Percentiles rank a stretch among this genome's conserved stretches.
phyloP scores from a whole-genome alignment of 2,797 vertebrate species.

The Apogon hyalosoma region DNA sequence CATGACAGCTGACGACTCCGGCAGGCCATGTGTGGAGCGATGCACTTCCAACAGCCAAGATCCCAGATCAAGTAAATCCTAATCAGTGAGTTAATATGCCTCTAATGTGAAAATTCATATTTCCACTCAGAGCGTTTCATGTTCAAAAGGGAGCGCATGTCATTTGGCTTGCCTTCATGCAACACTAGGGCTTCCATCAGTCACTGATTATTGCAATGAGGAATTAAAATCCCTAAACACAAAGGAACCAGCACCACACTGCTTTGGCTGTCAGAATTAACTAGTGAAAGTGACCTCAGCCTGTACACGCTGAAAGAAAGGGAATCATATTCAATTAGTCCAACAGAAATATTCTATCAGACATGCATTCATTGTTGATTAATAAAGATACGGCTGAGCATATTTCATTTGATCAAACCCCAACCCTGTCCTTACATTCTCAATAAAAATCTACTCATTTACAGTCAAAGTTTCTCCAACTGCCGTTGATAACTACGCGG shows the following conservation, averaged over 20 bases:
- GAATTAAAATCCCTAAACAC: conserved; percentile 85
- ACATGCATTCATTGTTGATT: conserved; percentile 72
- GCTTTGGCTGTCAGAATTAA: conserved; percentile 81
- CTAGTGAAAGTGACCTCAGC: conserved; percentile 80
- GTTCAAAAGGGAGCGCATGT: conserved; percentile 80
- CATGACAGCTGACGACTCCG: conserved; percentile 79
- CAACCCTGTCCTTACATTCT: conserved; percentile 20
- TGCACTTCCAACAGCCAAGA: conserved; percentile 77
- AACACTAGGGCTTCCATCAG: conserved; percentile 81
- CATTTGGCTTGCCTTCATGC: conserved; percentile 78
- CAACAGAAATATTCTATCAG: conserved; percentile 68
- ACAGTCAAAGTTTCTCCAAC: conserved; percentile 23
- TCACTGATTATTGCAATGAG: conserved; percentile 81
- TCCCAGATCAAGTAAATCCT: conserved; percentile 79
- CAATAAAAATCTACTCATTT: conserved; percentile 18
- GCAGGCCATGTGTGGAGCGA: conserved; percentile 57
- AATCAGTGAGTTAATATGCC: conserved; percentile 74
- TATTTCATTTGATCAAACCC: conserved; percentile 46
- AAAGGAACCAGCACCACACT: conserved; percentile 75
- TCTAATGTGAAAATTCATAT: conserved; percentile 85
- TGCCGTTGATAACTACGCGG: conserved; percentile 18
- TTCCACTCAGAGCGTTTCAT: conserved; percentile 78
- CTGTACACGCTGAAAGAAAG: conserved; percentile 65
- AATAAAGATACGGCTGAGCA: conserved; percentile 67
- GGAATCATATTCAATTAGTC: conserved; percentile 76